phyloP scores from a whole-genome alignment of 2,113 vertebrate species.

The Mormoops blainvillei region DNA sequence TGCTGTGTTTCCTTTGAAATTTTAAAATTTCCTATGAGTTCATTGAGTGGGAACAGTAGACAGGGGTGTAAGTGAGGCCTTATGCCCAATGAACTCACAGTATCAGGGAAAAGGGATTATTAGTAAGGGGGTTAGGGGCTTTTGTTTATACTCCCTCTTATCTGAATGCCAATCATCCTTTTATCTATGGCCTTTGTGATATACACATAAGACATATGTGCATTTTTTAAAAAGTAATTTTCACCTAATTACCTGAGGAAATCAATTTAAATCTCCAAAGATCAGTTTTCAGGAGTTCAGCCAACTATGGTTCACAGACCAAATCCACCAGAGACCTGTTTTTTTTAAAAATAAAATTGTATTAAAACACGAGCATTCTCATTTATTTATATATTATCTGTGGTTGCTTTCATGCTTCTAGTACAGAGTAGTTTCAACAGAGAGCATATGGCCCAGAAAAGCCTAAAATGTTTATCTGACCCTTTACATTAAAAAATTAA shows the following conservation, averaged over 20 bases:
- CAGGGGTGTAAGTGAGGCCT: not conserved
- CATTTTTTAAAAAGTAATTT: not conserved
- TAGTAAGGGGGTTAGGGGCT: not conserved
- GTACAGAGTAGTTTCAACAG: not conserved
- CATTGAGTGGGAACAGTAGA: not conserved
- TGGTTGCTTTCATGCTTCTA: not conserved
- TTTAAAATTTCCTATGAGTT: not conserved
- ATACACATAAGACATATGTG: not conserved
- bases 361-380: not conserved
- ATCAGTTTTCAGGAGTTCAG: not conserved
- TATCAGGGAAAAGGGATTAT: not conserved
- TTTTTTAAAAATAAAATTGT: not conserved
- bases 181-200: not conserved
- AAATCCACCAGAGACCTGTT: not conserved
- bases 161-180: not conserved
- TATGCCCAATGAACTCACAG: not conserved
- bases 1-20: not conserved
- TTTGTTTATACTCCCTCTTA: not conserved
- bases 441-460: not conserved
- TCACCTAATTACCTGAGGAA: not conserved
- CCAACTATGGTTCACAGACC: not conserved
- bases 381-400: not conserved
- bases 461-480: not conserved
- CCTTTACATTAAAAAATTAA: not conserved
- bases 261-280: constrained; percentile 24